Base-by-base conservation (phyloP, 1,140 invertebrate species). In the Lamellibrachia luymesi region DNA sequence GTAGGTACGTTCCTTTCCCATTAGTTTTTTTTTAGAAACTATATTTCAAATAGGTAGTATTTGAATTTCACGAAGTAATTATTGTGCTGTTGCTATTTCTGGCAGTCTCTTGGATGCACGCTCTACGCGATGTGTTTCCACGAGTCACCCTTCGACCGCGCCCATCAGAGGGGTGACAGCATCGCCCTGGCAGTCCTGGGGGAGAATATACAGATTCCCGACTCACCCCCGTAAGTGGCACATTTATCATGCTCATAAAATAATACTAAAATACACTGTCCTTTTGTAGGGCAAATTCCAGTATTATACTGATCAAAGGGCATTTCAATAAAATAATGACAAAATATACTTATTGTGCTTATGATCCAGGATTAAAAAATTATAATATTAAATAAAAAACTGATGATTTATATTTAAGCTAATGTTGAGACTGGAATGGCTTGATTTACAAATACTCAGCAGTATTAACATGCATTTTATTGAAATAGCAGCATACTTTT, bases 91-190 rank as follows among this genome's bases (percentile, higher is more conserved):
- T 22, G 13, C 25, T 95, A 94, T 94, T 97, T 97, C 94, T 95
- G 38, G 38, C 38, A 98, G 98, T 98, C 98, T 92, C 96, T 99
- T 94, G 98, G 98, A 51, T 98, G 98, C 96, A 96, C 98, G 93
- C 96, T 99, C 10, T 98, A 98, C 96, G 98, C 98, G 2, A 96
- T 98, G 96, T 98, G 98, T 94, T 98, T 97, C 95, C 98, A 98
- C 94, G 98, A 98, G 95, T 98, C 98, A 56, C 98, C 98, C 2
- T 99, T 98, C 96, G 98, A 99, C 96, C 96, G 97, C 49, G 97
- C 98, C 22, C 98, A 98, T 95, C 98, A 98, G 96, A 97, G 98
- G 94, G 98, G 98, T 4, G 98, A 98, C 95, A 98, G 98, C 94
- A 98, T 99, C 5, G 98, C 98, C 51, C 96, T 99, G 93, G 98